Conservation (phyloP, 2,113 vertebrate species). For the Vulpes vulpes region DNA sequence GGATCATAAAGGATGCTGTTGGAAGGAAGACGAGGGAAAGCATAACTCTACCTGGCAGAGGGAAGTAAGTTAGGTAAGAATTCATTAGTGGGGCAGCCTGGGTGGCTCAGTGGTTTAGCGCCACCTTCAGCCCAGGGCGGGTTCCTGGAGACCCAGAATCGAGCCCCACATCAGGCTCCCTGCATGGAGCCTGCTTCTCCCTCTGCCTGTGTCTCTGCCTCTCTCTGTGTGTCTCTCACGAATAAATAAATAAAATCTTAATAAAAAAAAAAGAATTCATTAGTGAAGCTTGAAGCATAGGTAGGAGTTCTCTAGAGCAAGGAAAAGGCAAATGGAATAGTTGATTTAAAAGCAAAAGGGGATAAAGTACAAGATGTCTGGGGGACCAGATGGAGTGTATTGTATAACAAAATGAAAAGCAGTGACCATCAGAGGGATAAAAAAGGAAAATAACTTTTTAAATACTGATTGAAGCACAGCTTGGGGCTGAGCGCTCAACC, state of each 20-base stretch:
- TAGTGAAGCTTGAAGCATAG: neutral
- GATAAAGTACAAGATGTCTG: neutral
- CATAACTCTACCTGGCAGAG: neutral
- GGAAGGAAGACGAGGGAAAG: neutral
- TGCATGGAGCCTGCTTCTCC: too few species aligned
- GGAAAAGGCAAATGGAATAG: neutral
- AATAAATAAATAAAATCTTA: too few species aligned
- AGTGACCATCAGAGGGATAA: neutral
- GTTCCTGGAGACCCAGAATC: too few species aligned
- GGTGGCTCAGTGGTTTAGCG: too few species aligned
- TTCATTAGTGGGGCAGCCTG: neutral
- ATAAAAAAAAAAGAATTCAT: neutral
- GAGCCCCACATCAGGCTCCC: too few species aligned
- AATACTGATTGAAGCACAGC: neutral
- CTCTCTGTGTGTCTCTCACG: too few species aligned
- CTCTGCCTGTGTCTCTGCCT: too few species aligned
- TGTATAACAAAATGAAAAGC: constrained; percentile 16
- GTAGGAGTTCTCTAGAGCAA: neutral
- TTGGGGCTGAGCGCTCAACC: neutral
- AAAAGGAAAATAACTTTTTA: neutral
- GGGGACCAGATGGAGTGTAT: neutral
- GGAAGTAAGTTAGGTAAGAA: neutral
- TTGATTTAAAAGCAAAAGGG: neutral
- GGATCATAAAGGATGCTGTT: neutral
- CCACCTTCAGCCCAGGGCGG: too few species aligned